Conservation (phyloP, 2,797 vertebrate species). For the Stomatorhinus walkeri region DNA sequence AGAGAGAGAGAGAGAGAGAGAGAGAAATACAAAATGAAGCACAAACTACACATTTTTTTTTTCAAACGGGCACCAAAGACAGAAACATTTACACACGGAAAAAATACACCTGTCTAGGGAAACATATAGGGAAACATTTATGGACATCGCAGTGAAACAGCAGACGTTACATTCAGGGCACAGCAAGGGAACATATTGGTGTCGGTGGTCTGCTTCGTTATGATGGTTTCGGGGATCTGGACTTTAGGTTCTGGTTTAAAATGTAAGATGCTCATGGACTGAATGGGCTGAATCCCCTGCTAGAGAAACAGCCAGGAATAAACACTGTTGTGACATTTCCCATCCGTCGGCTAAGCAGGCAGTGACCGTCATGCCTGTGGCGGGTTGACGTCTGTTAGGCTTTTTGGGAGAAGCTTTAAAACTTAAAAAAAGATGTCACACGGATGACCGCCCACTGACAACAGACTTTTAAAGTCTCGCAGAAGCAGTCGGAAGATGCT, state of each 20-base stretch:
- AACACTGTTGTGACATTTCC: neutral
- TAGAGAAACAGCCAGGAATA: neutral
- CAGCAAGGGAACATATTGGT: conserved; percentile 36
- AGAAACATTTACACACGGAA: conserved; percentile 45
- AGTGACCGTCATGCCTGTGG: neutral
- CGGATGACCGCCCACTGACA: neutral
- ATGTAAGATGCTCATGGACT: neutral
- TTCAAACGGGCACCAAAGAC: conserved; percentile 40
- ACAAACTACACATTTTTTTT: conserved; percentile 43
- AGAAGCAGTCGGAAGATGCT: neutral
- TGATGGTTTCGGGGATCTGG: neutral
- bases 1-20: conserved; percentile 11
- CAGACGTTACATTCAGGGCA: conserved; percentile 47
- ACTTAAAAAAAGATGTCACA: neutral
- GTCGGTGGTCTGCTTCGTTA: neutral
- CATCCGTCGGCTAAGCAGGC: neutral
- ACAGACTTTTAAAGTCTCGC: neutral
- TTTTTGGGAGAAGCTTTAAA: neutral
- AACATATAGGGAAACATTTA: conserved; percentile 44
- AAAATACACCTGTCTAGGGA: conserved; percentile 25
- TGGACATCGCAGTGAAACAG: conserved; percentile 40
- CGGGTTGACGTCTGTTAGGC: neutral
- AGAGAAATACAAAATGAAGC: conserved; percentile 49
- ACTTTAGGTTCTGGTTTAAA: neutral
- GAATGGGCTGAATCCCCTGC: neutral